A percentile compares a stretch with the other conserved stretches of the same genome.
These are phyloP conservation scores for Paedocypris sp. DNA, from an alignment of 2,113 vertebrate species.

Conservation along the genomic window DNA sequence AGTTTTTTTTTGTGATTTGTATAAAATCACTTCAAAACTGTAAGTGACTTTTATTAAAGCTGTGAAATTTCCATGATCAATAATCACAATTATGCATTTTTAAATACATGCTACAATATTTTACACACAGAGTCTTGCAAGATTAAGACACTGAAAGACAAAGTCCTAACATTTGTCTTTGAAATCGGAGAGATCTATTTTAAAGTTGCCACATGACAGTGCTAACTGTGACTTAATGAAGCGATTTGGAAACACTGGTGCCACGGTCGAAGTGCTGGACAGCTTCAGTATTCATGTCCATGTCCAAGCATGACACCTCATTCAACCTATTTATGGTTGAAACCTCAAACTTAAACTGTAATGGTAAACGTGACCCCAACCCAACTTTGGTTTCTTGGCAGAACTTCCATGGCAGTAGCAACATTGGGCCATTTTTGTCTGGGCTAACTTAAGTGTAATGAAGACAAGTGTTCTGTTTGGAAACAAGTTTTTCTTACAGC, in stretches of 20 bases:
- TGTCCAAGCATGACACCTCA: slow-evolving; percentile 22
- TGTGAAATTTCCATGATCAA: too few species aligned
- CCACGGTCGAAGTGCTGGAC: slow-evolving; percentile 1
- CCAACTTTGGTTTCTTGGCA: slow-evolving; percentile 29
- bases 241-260: slow-evolving; percentile 7
- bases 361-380: slow-evolving; percentile 31
- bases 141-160: background rate
- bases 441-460: slow-evolving; percentile 29
- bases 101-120: too few species aligned
- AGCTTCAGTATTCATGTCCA: slow-evolving; percentile 17
- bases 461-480: slow-evolving; percentile 16
- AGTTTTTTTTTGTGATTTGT: too few species aligned
- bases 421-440: slow-evolving; percentile 37
- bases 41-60: too few species aligned
- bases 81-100: too few species aligned
- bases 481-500: slow-evolving; percentile 6
- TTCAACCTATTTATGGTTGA: slow-evolving; percentile 35
- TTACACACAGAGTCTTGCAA: too few species aligned
- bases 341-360: slow-evolving; percentile 34
- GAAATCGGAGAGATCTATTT: background rate
- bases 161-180: background rate
- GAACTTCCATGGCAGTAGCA: slow-evolving; percentile 33
- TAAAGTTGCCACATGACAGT: background rate
- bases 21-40: too few species aligned
- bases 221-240: background rate